These are phyloP conservation scores for Sebastes schlegelii DNA, from an alignment of 2,113 vertebrate genomes.

Conservation along the genomic window DNA sequence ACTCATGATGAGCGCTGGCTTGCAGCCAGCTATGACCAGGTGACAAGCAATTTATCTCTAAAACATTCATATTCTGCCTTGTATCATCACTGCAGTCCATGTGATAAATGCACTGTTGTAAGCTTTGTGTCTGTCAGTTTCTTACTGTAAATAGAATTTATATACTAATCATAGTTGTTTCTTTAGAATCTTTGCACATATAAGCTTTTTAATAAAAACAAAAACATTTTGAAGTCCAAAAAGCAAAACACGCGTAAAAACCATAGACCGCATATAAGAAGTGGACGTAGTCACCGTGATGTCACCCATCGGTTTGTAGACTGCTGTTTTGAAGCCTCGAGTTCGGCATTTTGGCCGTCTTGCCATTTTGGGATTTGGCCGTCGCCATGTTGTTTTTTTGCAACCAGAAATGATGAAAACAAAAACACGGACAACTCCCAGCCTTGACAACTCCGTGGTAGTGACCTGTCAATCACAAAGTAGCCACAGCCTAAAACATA, in stretches of 20 bases:
- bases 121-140: constrained; percentile 29
- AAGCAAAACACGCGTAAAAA: not conserved
- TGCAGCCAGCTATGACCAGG: constrained; percentile 34
- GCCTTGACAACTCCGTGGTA: no score
- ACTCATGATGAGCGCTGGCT: constrained; percentile 6
- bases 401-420: no score
- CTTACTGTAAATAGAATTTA: constrained; percentile 20
- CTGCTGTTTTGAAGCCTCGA: no score
- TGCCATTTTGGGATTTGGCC: no score
- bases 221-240: not conserved
- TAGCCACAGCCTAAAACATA: no score
- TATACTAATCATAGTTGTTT: constrained; percentile 1
- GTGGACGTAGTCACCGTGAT: no score
- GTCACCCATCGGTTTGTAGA: no score
- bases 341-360: no score
- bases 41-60: constrained; percentile 59
- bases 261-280: no score
- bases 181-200: constrained; percentile 7
- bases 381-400: no score
- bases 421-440: no score
- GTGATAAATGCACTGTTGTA: constrained; percentile 43
- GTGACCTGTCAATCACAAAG: no score
- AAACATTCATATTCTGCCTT: constrained; percentile 59
- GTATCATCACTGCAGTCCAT: constrained; percentile 27
- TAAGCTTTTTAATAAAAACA: not conserved